A percentile compares a stretch with the other conserved stretches of the same genome.
Conservation (phyloP, 2,113 vertebrate genomes). For the Corydoras maculifer region DNA sequence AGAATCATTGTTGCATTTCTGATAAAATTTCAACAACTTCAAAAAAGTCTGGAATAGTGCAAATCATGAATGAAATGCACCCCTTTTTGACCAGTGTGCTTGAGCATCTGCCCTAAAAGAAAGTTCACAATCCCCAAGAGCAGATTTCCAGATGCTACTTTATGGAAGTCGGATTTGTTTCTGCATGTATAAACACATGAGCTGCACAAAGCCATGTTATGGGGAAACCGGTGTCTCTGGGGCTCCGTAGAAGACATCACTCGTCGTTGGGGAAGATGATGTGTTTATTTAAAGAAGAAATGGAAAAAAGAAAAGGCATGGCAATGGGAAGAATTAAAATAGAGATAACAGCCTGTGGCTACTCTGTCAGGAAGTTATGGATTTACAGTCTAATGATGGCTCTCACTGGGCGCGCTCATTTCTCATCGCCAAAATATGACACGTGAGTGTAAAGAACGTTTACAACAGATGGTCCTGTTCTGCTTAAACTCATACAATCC, state of each 20-base stretch:
- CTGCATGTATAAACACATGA: slow-evolving; percentile 12
- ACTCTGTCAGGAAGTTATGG: slow-evolving; percentile 48
- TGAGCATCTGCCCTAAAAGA: background rate
- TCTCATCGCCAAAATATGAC: slow-evolving; percentile 46
- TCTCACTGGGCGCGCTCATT: slow-evolving; percentile 42
- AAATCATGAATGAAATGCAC: too few species aligned
- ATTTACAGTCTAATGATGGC: slow-evolving; percentile 46
- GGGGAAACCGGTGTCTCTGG: slow-evolving; percentile 2
- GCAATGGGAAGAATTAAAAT: slow-evolving; percentile 39
- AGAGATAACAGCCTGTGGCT: slow-evolving; percentile 51
- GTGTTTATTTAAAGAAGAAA: slow-evolving; percentile 26
- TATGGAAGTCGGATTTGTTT: slow-evolving; percentile 24
- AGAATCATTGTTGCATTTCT: too few species aligned
- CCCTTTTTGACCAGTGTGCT: too few species aligned
- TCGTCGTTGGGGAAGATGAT: slow-evolving; percentile 5
- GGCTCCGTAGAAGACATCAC: slow-evolving; percentile 11
- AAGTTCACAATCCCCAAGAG: slow-evolving; percentile 15
- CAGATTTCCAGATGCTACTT: slow-evolving; percentile 33
- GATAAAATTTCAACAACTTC: too few species aligned
- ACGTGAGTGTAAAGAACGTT: slow-evolving; percentile 48
- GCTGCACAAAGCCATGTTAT: slow-evolving; percentile 2
- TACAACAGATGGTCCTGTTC: slow-evolving; percentile 58
- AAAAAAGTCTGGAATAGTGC: too few species aligned
- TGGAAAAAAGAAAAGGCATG: too few species aligned
- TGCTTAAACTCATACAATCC: slow-evolving; percentile 54